phyloP scores from a whole-genome alignment of 2,113 vertebrate species.

The western clawed frog (Xenopus tropicalis) region UCB_Xtro_10.0 CM004448.2:119861001-119861500 shows the following conservation, averaged over 20 bases:
- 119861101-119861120: too few relatives aligned
- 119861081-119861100: too few relatives aligned
- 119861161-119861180: neutral
- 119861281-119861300: constrained; percentile 27
- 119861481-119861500: neutral
- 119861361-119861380: constrained; percentile 16
- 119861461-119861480: constrained; percentile 5
- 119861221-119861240: constrained; percentile 28
- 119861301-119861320: constrained; percentile 19
- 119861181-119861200: constrained; percentile 14
- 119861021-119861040: too few relatives aligned
- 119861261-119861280: constrained; percentile 39
- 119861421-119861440: constrained; percentile 21
- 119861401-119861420: constrained; percentile 17
- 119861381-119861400: constrained; percentile 16
- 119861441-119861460: neutral
- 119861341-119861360: constrained; percentile 18
- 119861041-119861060: too few relatives aligned
- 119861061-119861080: too few relatives aligned
- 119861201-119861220: constrained; percentile 24
- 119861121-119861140: too few relatives aligned
- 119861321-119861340: constrained; percentile 35
- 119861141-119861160: too few relatives aligned
- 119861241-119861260: constrained; percentile 38
- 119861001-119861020: too few relatives aligned